Percentiles rank a stretch among this genome's conserved stretches.
phyloP scores from a whole-genome alignment of 2,888 invertebrate species.

The Eupithecia abbreviata region DNA sequence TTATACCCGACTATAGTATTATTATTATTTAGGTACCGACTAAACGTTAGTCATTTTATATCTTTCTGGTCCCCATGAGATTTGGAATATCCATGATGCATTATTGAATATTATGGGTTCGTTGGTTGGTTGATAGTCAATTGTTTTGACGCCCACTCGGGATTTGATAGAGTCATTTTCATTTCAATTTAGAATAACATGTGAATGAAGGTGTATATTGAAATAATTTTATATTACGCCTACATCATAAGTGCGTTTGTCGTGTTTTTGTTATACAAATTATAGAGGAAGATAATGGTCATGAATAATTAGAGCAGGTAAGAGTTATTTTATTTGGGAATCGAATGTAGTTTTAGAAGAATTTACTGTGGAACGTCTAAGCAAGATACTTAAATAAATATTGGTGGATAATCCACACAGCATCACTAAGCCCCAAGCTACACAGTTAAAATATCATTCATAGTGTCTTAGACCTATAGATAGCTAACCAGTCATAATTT shows the following conservation, averaged over 20 bases:
- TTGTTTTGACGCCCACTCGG: conserved; percentile 37
- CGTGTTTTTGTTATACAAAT: conserved; percentile 28
- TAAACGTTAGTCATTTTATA: conserved; percentile 6
- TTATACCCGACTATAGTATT: neutral
- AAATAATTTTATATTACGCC: conserved; percentile 30
- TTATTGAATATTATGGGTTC: conserved; percentile 11
- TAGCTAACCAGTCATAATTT: neutral
- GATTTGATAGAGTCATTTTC: conserved; percentile 45
- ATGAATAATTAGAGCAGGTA: neutral
- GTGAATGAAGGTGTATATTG: conserved; percentile 28
- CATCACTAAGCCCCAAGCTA: too few relatives aligned
- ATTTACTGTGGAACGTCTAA: neutral
- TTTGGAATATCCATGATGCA: conserved; percentile 3
- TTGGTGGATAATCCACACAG: too few relatives aligned
- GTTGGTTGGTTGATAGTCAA: conserved; percentile 9
- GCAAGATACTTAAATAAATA: neutral
- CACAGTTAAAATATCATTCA: too few relatives aligned
- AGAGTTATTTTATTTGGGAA: conserved; percentile 1
- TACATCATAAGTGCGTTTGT: conserved; percentile 30
- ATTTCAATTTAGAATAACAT: conserved; percentile 42
- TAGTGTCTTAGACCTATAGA: too few relatives aligned
- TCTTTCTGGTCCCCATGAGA: conserved; percentile 2
- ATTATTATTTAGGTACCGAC: neutral
- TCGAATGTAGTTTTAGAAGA: neutral
- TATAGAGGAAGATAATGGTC: conserved; percentile 10